Conservation (phyloP, 2,113 vertebrate genomes). For the Ctenomys sociabilis region DNA sequence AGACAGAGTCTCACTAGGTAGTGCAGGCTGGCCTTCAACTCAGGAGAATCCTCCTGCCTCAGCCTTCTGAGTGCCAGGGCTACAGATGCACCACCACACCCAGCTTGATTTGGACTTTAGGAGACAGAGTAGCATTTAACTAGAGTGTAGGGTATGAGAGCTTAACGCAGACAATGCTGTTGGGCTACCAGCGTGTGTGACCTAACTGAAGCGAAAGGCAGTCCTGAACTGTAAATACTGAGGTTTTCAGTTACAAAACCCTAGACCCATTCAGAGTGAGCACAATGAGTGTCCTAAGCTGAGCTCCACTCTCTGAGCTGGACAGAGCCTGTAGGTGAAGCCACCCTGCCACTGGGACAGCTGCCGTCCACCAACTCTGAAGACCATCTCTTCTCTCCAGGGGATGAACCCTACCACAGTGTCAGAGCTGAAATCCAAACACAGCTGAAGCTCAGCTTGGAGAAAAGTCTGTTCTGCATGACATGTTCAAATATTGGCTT, state of each 20-base stretch:
- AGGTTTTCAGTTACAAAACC: constrained; percentile 9
- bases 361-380: not conserved
- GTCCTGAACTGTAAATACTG: not conserved
- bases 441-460: not conserved
- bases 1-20: not conserved
- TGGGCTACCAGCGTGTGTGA: not conserved
- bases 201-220: not conserved
- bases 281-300: not conserved
- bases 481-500: not conserved
- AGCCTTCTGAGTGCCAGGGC: not conserved
- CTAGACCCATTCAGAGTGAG: not conserved
- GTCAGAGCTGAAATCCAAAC: not conserved
- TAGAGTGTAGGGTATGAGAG: not conserved
- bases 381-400: not conserved
- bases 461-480: not conserved
- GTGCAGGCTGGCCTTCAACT: not conserved
- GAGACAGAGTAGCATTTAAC: not conserved
- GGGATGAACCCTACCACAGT: not conserved
- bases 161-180: not conserved
- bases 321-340: not conserved
- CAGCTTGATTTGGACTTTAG: not conserved
- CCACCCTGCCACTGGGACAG: not conserved
- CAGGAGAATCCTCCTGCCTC: not conserved
- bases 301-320: not conserved
- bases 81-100: not conserved